Evolutionary conservation across 2,113 vertebrate species (phyloP).

Genomic region (Natator depressus): DNA sequence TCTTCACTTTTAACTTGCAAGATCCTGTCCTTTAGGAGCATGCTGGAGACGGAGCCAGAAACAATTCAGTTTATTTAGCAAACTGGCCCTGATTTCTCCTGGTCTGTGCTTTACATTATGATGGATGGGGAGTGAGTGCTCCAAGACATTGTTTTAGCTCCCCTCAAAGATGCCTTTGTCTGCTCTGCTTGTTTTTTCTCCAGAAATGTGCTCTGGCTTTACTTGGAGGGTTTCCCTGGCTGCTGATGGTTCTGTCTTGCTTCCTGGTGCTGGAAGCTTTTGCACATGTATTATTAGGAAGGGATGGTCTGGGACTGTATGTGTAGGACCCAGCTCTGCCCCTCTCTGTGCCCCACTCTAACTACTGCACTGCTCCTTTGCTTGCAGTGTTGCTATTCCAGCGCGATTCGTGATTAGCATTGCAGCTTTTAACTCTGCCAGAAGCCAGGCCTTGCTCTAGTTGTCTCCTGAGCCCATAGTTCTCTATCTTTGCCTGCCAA

Average conservation of each 20-base stretch:
- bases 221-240: background rate
- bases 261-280: background rate
- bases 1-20: background rate
- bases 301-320: background rate
- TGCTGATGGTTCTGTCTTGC: background rate
- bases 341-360: background rate
- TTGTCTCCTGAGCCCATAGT: background rate
- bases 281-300: background rate
- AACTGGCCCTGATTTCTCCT: background rate
- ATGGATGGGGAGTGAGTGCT: background rate
- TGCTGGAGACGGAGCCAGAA: background rate
- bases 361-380: background rate
- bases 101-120: background rate
- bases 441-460: rapidly evolving
- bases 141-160: background rate
- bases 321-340: background rate
- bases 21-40: background rate
- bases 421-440: background rate
- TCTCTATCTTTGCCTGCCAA: background rate
- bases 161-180: rapidly evolving
- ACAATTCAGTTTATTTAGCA: background rate
- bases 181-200: background rate
- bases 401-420: rapidly evolving
- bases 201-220: background rate
- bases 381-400: rapidly evolving